Evolutionary conservation across 2,888 invertebrate species (phyloP), one percentile per base, ranked within the genome.

Genomic region (Calameuta idolon): DNA sequence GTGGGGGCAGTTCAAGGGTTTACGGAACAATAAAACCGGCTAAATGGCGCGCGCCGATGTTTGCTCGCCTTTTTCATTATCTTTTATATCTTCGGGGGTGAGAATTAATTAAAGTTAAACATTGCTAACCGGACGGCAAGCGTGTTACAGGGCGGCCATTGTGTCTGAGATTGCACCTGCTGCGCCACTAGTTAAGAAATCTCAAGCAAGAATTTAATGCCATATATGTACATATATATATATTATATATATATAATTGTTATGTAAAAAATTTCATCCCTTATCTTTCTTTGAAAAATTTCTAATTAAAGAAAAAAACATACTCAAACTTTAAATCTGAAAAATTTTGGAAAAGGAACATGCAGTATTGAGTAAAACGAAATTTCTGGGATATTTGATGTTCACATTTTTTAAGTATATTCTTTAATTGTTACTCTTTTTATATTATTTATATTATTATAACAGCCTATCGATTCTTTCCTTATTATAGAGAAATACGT

Each of bases 41-140:
- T 55, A 55, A 80, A 74, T 76, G 78, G 75, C 77, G 76, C 69
- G 33, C 30, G 71, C 69, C 55, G 33, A 74, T 87, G 86, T 89
- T 89, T 89, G 83, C 80, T 80, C 83, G 81, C 81, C 55, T 83
- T 85, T 87, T 89, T 88, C 88, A 88, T 88, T 84, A 86, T 79
- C 77, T 83, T 87, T 89, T 87, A 89, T 85, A 83, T 5, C 11
- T 30, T 31, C 77, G 71, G 83, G 82, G 83, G 85, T 78, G 79
- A 79, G 82, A 82, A 88, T 87, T 89, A 88, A 89, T 89, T 87
- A 89, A 89, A 89, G 87, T 87, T 86, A 89, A 88, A 89, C 88
- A 88, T 79, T 75, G 76, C 81, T 86, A 88, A 89, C 87, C 85
- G 86, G 83, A 83, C 75, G 76, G 82, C 83, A 85, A 86, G 85